phyloP scores from a whole-genome alignment of 2,113 vertebrate genomes.

The Trematomus loennbergii region DNA sequence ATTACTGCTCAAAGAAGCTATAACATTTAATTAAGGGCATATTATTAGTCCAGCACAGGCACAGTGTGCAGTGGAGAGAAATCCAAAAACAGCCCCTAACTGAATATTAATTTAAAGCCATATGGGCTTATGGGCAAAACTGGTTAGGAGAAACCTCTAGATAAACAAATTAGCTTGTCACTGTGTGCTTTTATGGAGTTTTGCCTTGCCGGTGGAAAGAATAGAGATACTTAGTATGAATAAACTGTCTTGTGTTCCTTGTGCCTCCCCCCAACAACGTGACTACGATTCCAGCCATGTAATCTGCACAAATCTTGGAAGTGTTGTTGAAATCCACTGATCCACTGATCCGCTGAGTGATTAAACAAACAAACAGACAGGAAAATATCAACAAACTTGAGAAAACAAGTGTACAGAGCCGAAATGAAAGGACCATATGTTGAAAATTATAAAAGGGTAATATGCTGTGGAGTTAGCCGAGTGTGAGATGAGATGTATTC shows the following conservation, averaged over 20 bases:
- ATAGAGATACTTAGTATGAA: conserved; percentile 35
- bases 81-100: conserved; percentile 72
- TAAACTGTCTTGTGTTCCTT: conserved; percentile 35
- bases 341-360: conserved; percentile 62
- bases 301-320: conserved; percentile 42
- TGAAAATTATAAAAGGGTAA: conserved; percentile 57
- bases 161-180: conserved; percentile 66
- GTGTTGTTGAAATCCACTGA: conserved; percentile 58
- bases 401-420: conserved; percentile 55
- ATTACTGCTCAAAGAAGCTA: conserved; percentile 78
- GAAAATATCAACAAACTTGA: conserved; percentile 58
- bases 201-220: conserved; percentile 13
- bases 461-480: conserved; percentile 53
- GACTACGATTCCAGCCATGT: conserved; percentile 36
- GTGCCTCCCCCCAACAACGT: conserved; percentile 1
- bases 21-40: conserved; percentile 81
- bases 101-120: conserved; percentile 69
- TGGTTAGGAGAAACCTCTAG: conserved; percentile 49
- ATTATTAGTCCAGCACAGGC: conserved; percentile 73
- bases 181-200: conserved; percentile 42
- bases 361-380: conserved; percentile 69
- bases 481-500: conserved; percentile 65
- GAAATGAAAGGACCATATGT: conserved; percentile 41
- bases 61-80: conserved; percentile 60
- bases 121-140: conserved; percentile 49